phyloP scores from a whole-genome alignment of 2,797 vertebrate genomes.

The Tiaroga cobitis region DNA sequence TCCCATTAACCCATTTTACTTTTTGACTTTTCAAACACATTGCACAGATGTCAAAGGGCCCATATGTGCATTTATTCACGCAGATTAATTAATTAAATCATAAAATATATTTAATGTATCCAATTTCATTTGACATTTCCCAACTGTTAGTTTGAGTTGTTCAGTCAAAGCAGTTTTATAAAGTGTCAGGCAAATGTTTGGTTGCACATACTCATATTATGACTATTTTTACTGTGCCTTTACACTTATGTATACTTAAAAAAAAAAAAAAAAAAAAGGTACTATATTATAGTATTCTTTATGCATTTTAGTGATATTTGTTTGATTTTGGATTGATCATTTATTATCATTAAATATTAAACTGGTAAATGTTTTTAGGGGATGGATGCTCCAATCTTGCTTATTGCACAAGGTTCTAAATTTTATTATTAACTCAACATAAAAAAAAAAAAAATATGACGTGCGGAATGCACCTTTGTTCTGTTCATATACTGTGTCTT shows the following conservation, averaged over 20 bases:
- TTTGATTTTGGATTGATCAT: background rate
- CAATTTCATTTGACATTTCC: conserved; percentile 10
- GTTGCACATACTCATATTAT: too few species aligned
- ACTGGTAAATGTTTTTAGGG: background rate
- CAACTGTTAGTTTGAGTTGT: background rate
- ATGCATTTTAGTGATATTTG: background rate
- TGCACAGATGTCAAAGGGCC: background rate
- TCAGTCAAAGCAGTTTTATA: background rate
- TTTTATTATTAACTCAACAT: background rate
- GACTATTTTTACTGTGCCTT: background rate
- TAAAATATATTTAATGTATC: conserved; percentile 1
- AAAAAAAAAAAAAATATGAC: background rate
- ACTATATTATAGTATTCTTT: background rate
- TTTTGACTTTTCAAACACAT: background rate
- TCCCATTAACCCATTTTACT: too few species aligned
- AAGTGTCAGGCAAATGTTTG: background rate
- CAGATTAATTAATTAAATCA: background rate
- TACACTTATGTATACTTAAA: background rate
- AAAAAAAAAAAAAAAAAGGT: background rate
- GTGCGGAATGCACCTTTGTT: background rate
- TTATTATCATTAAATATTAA: background rate
- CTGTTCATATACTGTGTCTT: background rate
- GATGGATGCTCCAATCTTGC: background rate
- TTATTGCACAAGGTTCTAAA: background rate
- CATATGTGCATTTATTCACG: background rate